Base-by-base conservation (phyloP, 2,113 vertebrate species). In the Dicerorhinus sumatrensis region DNA sequence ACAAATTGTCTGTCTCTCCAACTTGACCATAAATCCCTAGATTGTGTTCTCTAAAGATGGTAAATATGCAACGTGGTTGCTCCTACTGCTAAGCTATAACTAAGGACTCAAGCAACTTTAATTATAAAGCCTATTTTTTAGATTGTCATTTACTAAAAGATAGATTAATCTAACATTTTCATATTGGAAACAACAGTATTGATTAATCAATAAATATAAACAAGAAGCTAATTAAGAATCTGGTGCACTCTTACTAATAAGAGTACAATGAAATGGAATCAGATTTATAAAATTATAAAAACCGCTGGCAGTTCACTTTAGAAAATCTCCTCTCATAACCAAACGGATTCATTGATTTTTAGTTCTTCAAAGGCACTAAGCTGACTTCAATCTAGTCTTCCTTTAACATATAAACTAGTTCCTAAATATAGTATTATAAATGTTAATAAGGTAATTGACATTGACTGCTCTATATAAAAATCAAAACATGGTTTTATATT, bases 181-280 rank as follows among this genome's bases (percentile, higher is more conserved):
- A 33, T 67, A 81, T 11, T 42, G 6, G 75, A 94, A 96, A 69
- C 56, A 86, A 75, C 9, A 75, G 21, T 92, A 95, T 65, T 60
- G 75, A 96, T 96, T 91, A 93, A 96, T 95, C 73, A 79, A 96
- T 96, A 96, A 96, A 39, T 25, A 8, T 87, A 88, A 88, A 36
- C 7, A 31, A 75, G 42, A 95, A 90, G 60, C 67, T 88, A 97
- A 97, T 5, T 88, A 93, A 94, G 58, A 95, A 75, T 94, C 93
- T n/a, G 72, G 14, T 25, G 33, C 58, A 89, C 48, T 96, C 62
- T 87, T 87, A 60, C 54, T 90, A 27, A 69, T 82, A 81, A 85
- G 73, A 95, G 14, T 42, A 72, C 58, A 91, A 75, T 91, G 67
- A 94, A 94, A 97, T 91, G 56, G 73, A 82, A 79, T 16, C 58